These are phyloP conservation scores for Bombus difficillimus DNA, from an alignment of 1,140 invertebrate species.

Conservation along the genomic window DNA sequence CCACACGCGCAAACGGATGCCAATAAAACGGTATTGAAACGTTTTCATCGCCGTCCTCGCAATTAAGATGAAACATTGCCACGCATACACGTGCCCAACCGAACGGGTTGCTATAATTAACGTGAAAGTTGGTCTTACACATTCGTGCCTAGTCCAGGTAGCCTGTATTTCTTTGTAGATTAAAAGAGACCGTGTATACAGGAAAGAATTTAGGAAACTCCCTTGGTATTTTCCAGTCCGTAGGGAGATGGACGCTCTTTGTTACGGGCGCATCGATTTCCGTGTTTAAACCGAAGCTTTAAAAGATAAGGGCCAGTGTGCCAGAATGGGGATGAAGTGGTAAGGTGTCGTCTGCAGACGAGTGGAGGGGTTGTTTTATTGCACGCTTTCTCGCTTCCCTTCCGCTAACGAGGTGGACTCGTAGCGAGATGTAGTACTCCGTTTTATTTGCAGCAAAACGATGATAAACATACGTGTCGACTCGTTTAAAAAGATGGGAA, in stretches of 20 bases:
- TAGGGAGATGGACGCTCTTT: not conserved
- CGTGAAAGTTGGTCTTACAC: not conserved
- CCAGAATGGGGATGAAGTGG: slow-evolving; percentile 21
- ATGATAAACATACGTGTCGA: not conserved
- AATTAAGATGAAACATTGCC: slow-evolving; percentile 20
- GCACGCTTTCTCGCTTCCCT: slow-evolving; percentile 18
- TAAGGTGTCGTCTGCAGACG: slow-evolving; percentile 10
- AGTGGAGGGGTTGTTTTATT: slow-evolving; percentile 29
- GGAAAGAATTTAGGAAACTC: not conserved
- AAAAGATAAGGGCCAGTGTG: slow-evolving; percentile 26
- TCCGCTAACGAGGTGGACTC: slow-evolving; percentile 9
- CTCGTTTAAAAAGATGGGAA: not conserved
- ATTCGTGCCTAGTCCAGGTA: not conserved
- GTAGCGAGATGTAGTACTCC: not conserved
- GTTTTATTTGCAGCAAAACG: not conserved
- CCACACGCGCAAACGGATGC: slow-evolving; percentile 26
- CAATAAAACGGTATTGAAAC: slow-evolving; percentile 49
- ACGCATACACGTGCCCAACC: no score
- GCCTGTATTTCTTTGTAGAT: not conserved
- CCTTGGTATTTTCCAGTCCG: not conserved
- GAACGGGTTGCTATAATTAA: not conserved
- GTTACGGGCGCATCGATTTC: slow-evolving; percentile 21
- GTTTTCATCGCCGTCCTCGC: slow-evolving; percentile 17
- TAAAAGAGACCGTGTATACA: not conserved
- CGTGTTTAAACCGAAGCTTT: slow-evolving; percentile 3